Evolutionary conservation across 1,140 invertebrate genomes (phyloP).

Genomic region (Rhagoletis zephyria): DNA sequence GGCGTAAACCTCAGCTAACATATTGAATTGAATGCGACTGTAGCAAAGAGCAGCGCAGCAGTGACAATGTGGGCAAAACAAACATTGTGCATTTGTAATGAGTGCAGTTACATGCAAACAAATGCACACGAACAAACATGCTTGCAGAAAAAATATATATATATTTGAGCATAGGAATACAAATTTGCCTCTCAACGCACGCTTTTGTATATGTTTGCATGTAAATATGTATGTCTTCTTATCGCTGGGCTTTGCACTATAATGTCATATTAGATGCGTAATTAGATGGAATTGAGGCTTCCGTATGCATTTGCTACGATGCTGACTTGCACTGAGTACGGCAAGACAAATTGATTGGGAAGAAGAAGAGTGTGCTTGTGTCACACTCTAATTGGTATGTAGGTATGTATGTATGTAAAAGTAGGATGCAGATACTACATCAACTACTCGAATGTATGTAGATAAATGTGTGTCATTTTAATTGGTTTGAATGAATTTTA

Average conservation of each 20-base stretch:
- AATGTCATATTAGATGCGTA: conserved; percentile 26
- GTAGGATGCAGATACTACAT: too few species aligned
- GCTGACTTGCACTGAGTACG: neutral
- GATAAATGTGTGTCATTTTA: too few species aligned
- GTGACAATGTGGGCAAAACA: neutral
- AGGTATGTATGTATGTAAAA: neutral
- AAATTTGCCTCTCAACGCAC: too few species aligned
- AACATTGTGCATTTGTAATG: neutral
- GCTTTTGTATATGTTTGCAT: neutral
- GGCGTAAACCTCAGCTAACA: conserved; percentile 23
- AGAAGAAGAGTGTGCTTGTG: too few species aligned
- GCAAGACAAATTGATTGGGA: too few species aligned
- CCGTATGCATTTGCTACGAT: neutral
- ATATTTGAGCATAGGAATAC: too few species aligned
- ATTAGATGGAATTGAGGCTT: conserved; percentile 35
- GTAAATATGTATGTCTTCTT: neutral
- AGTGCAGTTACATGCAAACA: neutral
- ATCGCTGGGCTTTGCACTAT: neutral
- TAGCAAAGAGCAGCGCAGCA: too few species aligned
- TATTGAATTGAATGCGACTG: neutral
- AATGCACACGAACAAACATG: neutral
- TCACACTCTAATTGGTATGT: too few species aligned
- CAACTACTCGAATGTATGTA: too few species aligned
- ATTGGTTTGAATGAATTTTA: too few species aligned
- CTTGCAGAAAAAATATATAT: too few species aligned